Evolutionary conservation across 2,797 vertebrate genomes (phyloP), one percentile per base, ranked within the genome.

Genomic region (Siniperca scherzeri): DNA sequence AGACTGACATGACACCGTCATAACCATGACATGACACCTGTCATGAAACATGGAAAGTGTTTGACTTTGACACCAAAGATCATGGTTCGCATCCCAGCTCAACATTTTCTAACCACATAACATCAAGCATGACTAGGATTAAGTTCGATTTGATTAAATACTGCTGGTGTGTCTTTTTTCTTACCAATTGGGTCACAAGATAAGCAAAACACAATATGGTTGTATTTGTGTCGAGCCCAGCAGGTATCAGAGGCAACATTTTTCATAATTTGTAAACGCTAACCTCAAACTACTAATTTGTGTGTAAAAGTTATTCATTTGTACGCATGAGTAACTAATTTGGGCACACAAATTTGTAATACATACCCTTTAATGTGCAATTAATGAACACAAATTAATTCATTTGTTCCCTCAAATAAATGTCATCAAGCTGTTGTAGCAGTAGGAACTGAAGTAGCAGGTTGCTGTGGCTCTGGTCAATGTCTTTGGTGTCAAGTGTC

Each of bases 251-350:
- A 17, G 27, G 64, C 36, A 36, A n/a, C 10, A 56, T 67, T 25
- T 76, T 61, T 62, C 38, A 66, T 81, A 19, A 65, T 75, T 59
- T 70, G 48, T 2, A 46, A 68, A 82, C 40, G 36, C 61, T 70
- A 64, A 71, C 40, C 25, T 65, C 72, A 55, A 77, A 84, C 22
- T 16, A 27, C 11, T 57, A 42, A 72, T 87, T 85, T 70, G 50
- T 74, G 65, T 83, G 5, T 44, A 53, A 70, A 27, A 57, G 30
- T 46, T 79, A 30, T 74, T 68, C 7, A 70, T 72, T 77, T 62
- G 3, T 52, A 80, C 0, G 36, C 27, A 73, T n/a, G 55, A 82
- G 61, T 42, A 72, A 66, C 40, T 30, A n/a, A 78, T 80, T 27
- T 73, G 53, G 30, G n/a, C 7, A 12, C 33, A 74, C 52, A 78